Conservation (phyloP, 2,113 vertebrate genomes). For the Istiophorus platypterus region DNA sequence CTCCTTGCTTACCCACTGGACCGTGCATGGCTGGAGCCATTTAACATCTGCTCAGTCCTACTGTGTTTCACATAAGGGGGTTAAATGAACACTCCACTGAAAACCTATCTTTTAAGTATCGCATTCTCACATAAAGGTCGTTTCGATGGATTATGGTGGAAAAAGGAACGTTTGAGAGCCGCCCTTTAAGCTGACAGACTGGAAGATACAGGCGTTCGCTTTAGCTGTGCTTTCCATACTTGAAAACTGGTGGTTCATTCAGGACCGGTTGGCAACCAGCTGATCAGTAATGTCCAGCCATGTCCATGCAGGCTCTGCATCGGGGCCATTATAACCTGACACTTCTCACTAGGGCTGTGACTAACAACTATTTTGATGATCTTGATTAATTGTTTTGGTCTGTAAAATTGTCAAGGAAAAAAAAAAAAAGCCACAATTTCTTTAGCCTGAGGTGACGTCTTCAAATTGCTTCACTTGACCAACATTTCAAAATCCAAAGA, state of each 20-base stretch:
- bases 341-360: neutral
- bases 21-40: slow-evolving; percentile 33
- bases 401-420: no score
- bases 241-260: neutral
- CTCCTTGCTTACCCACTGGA: slow-evolving; percentile 15
- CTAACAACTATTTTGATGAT: no score
- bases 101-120: slow-evolving; percentile 8
- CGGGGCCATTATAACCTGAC: neutral
- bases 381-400: no score
- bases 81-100: slow-evolving; percentile 6
- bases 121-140: neutral
- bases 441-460: neutral
- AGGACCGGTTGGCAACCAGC: neutral
- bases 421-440: neutral
- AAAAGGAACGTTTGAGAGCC: neutral
- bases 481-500: neutral
- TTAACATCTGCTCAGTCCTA: slow-evolving; percentile 54
- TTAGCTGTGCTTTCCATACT: neutral
- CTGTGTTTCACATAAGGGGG: slow-evolving; percentile 15
- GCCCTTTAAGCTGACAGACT: neutral
- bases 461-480: neutral
- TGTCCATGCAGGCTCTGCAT: neutral
- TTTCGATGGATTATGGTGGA: no score
- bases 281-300: neutral
- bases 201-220: neutral